Percentiles rank a stretch among this genome's conserved stretches.
Conservation (phyloP, 2,113 vertebrate genomes). For the Salvelinus namaycush region DNA sequence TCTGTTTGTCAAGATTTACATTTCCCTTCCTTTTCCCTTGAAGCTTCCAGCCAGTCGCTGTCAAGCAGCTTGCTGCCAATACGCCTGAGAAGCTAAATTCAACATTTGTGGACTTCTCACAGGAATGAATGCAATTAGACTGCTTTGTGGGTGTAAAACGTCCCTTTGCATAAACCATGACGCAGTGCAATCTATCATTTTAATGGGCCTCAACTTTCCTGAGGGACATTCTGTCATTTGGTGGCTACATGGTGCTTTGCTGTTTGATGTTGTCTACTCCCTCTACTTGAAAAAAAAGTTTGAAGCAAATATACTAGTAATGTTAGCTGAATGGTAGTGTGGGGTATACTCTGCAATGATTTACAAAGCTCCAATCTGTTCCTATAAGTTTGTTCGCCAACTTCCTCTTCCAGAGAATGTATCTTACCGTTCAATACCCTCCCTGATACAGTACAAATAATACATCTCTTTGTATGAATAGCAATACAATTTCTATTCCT, state of each 20-base stretch:
- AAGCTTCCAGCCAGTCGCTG: constrained; percentile 65
- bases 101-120: constrained; percentile 71
- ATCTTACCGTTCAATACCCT: no score
- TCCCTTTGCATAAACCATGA: constrained; percentile 63
- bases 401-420: no score
- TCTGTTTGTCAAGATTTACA: constrained; percentile 77
- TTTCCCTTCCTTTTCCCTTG: constrained; percentile 52
- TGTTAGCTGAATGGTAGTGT: no score
- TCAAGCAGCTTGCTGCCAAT: constrained; percentile 70
- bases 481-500: neutral
- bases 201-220: constrained; percentile 70
- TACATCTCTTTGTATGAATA: no score
- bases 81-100: constrained; percentile 67
- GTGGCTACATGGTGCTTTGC: constrained; percentile 54
- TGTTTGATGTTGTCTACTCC: constrained; percentile 51
- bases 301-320: no score
- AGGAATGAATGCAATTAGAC: constrained; percentile 74
- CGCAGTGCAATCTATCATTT: constrained; percentile 70
- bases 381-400: no score
- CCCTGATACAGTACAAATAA: no score
- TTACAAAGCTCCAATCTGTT: no score
- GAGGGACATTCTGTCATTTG: constrained; percentile 60
- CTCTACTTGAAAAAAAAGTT: neutral
- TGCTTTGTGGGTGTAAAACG: constrained; percentile 70
- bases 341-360: no score